Evolutionary conservation across 2,797 vertebrate genomes (phyloP).

Genomic region (Urosaurus nigricauda): DNA sequence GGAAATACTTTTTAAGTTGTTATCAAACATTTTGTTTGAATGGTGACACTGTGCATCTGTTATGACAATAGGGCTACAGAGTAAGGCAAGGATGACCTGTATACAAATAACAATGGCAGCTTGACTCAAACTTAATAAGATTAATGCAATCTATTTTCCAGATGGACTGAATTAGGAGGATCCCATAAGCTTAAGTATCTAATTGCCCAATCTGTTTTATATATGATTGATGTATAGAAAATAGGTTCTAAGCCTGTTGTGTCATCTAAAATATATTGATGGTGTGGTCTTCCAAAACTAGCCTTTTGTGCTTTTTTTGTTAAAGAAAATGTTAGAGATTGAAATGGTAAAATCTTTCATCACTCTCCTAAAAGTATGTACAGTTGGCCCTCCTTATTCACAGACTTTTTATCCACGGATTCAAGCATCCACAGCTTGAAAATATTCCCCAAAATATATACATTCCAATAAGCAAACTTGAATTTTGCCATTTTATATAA

Average conservation of each 20-base stretch:
- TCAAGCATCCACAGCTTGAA: no score
- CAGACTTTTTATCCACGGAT: no score
- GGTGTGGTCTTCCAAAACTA: conserved; percentile 60
- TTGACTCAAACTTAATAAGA: conserved; percentile 53
- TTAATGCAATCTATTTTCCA: conserved; percentile 58
- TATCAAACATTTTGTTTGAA: background rate
- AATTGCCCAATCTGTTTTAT: conserved; percentile 65
- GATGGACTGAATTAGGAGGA: conserved; percentile 45
- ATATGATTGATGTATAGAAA: conserved; percentile 62
- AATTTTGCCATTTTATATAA: no score
- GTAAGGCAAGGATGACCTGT: conserved; percentile 40
- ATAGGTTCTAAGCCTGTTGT: conserved; percentile 60
- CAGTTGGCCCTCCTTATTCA: no score
- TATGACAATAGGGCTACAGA: background rate
- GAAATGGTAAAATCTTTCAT: conserved; percentile 54
- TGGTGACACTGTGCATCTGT: conserved; percentile 29
- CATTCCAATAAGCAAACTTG: no score
- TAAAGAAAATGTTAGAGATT: conserved; percentile 60
- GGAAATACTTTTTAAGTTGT: background rate
- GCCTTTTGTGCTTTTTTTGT: conserved; percentile 53
- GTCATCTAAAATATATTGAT: conserved; percentile 55
- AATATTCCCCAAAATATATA: no score
- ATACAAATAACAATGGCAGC: conserved; percentile 44
- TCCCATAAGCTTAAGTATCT: conserved; percentile 53
- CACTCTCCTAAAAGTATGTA: conserved; percentile 7